Conservation (phyloP, 2,888 invertebrate genomes). For the Camponotus fellah region DNA sequence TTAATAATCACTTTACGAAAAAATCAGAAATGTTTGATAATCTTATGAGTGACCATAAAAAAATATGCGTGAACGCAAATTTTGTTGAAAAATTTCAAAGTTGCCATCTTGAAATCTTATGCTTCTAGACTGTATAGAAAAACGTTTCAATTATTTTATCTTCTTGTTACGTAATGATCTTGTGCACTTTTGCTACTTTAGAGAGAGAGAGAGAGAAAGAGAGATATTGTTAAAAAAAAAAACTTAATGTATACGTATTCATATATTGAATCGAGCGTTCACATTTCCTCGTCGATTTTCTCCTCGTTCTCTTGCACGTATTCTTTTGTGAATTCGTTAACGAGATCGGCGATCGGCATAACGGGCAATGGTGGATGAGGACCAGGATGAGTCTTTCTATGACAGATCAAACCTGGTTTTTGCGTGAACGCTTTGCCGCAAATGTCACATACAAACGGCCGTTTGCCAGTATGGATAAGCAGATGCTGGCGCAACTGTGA, state of each 20-base stretch:
- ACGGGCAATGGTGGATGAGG: slow-evolving; percentile 84
- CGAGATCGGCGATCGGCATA: slow-evolving; percentile 85
- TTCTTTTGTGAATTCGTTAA: slow-evolving; percentile 83
- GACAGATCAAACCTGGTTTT: slow-evolving; percentile 84
- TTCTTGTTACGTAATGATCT: not conserved
- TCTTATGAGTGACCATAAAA: not conserved
- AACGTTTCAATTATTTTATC: not conserved
- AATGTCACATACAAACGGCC: slow-evolving; percentile 84
- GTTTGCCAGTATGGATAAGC: slow-evolving; percentile 84
- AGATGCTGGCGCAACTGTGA: slow-evolving; percentile 84
- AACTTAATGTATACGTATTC: not conserved
- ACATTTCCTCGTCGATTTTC: slow-evolving; percentile 66
- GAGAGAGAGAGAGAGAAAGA: not conserved
- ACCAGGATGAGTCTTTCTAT: slow-evolving; percentile 84
- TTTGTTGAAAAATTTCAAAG: not conserved
- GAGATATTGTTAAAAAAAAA: not conserved
- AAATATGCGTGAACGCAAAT: not conserved
- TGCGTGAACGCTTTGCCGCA: slow-evolving; percentile 85
- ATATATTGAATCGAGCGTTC: slow-evolving; percentile 1
- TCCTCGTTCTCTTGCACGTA: slow-evolving; percentile 71
- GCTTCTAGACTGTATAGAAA: not conserved
- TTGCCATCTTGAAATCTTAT: not conserved
- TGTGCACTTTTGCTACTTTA: not conserved
- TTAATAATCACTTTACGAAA: not conserved
- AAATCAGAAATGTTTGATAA: not conserved